A percentile compares a stretch with the other conserved stretches of the same genome.
Conservation (phyloP, 2,113 vertebrate species). For the Vimba vimba region DNA sequence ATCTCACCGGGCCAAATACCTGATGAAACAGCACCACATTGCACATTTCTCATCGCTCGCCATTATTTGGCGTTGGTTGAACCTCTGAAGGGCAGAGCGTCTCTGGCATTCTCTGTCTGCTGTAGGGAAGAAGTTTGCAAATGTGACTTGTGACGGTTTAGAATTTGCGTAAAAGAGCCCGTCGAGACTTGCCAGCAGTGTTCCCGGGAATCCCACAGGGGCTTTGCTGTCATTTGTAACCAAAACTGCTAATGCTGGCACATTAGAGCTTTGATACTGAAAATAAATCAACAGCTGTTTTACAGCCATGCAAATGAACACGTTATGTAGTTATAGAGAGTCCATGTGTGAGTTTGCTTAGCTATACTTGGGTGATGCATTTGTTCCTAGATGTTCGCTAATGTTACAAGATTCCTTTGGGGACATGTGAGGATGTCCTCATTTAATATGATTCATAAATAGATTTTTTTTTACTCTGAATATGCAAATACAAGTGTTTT, state of each 20-base stretch:
- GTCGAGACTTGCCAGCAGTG: constrained; percentile 29
- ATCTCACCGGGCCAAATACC: constrained; percentile 14
- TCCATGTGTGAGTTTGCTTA: not conserved
- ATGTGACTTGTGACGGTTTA: constrained; percentile 19
- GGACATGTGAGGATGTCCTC: not conserved
- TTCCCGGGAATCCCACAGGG: constrained; percentile 16
- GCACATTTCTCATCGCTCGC: not conserved
- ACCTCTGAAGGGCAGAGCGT: not conserved
- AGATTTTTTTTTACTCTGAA: not conserved
- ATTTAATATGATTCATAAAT: not conserved
- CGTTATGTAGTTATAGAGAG: not conserved
- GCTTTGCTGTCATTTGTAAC: constrained; percentile 36
- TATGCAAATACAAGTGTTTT: not conserved
- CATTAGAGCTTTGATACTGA: constrained; percentile 10
- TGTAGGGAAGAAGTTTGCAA: constrained; percentile 31
- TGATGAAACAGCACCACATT: not conserved
- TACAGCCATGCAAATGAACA: not conserved
- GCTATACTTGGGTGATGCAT: not conserved
- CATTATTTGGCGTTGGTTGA: not conserved
- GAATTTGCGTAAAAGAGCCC: constrained; percentile 40
- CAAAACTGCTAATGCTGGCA: constrained; percentile 29
- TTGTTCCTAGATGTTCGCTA: not conserved
- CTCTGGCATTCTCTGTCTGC: not conserved
- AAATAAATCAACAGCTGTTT: constrained; percentile 24
- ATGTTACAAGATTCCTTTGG: not conserved